Percentiles rank a stretch among this genome's conserved stretches.
These are phyloP conservation scores for Gymnocypris eckloni DNA, from an alignment of 2,797 vertebrate genomes.

Conservation along the genomic window DNA sequence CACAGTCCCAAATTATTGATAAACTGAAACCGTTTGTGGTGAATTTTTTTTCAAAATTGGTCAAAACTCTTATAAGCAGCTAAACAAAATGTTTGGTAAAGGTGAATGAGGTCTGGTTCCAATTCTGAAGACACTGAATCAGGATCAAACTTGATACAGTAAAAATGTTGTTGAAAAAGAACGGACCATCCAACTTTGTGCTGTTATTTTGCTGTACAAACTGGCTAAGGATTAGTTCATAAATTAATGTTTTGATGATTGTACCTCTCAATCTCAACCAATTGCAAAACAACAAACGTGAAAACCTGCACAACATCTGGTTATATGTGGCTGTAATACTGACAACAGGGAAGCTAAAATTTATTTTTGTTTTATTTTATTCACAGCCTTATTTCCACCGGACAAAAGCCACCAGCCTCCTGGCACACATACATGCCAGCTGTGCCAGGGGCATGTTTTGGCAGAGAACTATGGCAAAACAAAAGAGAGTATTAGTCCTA, in stretches of 20 bases:
- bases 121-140: neutral
- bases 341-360: conserved; percentile 29
- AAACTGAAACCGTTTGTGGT: neutral
- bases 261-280: neutral
- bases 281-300: neutral
- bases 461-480: conserved; percentile 54
- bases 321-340: neutral
- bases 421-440: conserved; percentile 44
- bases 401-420: conserved; percentile 47
- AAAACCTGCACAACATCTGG: neutral
- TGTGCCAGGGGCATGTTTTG: conserved; percentile 47
- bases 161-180: neutral
- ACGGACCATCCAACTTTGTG: neutral
- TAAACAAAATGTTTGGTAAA: neutral
- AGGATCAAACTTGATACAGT: neutral
- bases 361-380: conserved; percentile 23
- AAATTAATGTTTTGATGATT: neutral
- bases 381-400: conserved; percentile 22
- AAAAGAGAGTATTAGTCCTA: conserved; percentile 55
- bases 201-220: neutral
- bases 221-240: neutral
- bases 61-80: neutral
- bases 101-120: neutral
- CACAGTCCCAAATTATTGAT: neutral
- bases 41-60: neutral